Evolutionary conservation across 2,113 vertebrate species (phyloP), one percentile per base, ranked within the genome.

Genomic region (Anoura caudifer): DNA sequence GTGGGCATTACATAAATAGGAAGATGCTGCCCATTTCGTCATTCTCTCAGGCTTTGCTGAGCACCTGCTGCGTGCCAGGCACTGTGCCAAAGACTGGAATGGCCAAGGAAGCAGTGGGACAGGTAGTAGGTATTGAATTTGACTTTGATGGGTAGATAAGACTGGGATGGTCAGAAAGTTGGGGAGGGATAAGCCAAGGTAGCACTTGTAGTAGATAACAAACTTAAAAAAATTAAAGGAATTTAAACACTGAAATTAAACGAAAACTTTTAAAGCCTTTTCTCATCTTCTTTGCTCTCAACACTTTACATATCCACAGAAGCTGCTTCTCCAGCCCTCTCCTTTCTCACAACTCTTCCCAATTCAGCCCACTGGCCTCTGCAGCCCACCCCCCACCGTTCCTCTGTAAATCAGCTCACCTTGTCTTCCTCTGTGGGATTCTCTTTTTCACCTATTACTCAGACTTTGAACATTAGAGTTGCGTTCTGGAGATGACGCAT

Each of bases 111-210:
- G 38, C 50, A 75, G 36, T 11, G 1, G 31, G 31, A 50, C 63
- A 91, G 54, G 19, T 20, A 13, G 45, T 45, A n/a, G 28, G 16
- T 79, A 38, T 24, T 76, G 63, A 73, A 56, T 47, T 0, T 89
- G 84, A 95, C 86, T 38, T 84, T 86, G 80, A 96, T 76, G 24
- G 45, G 4, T 56, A 47, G 47, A 7, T 56, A 65, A 45, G 59
- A 59, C 43, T 79, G 73, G 38, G 10, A 19, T 70, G 87, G 11
- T 65, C 11, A 45, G n/a, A n/a, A 91, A 26, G 11, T 31, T 56
- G 14, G 33, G 47, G 83, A 87, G 31, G 28, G 9, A 87, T 45
- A 14, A 17, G 7, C 43, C 52, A 45, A 54, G 28, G 36, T 36
- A 70, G 61, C 0, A 15, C 63, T 31, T 72, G 19, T 87, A 41